Percentiles rank a stretch among this genome's conserved stretches.
Evolutionary conservation across 2,797 vertebrate species (phyloP).

Genomic region (Alfaro cultratus): DNA sequence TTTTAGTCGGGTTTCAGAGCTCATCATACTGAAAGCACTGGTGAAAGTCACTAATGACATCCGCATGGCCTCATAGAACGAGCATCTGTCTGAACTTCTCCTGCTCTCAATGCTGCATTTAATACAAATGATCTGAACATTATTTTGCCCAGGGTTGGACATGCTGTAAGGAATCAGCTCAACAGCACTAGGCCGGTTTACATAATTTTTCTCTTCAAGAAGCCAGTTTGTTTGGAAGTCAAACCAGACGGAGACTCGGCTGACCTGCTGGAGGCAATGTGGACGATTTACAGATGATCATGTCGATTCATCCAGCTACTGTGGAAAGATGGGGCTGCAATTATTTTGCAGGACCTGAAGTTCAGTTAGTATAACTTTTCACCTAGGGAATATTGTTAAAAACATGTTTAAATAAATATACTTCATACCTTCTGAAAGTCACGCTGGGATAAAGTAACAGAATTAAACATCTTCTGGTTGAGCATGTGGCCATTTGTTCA

Average conservation of each 20-base stretch:
- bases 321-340: neutral
- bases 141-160: neutral
- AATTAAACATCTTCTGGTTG: neutral
- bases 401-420: neutral
- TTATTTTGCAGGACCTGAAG: neutral
- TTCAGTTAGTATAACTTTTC: neutral
- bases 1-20: neutral
- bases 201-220: neutral
- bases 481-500: neutral
- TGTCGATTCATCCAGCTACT: neutral
- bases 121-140: neutral
- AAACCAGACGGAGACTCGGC: neutral
- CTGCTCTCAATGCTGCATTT: neutral
- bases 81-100: neutral
- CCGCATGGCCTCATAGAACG: neutral
- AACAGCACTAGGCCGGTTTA: neutral
- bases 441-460: neutral
- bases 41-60: neutral
- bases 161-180: neutral
- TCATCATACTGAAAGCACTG: neutral
- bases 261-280: neutral
- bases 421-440: neutral
- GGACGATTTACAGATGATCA: neutral
- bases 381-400: no score
- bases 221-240: neutral